Conservation (phyloP, 1,140 invertebrate genomes). For the Drepana arcuata region DNA sequence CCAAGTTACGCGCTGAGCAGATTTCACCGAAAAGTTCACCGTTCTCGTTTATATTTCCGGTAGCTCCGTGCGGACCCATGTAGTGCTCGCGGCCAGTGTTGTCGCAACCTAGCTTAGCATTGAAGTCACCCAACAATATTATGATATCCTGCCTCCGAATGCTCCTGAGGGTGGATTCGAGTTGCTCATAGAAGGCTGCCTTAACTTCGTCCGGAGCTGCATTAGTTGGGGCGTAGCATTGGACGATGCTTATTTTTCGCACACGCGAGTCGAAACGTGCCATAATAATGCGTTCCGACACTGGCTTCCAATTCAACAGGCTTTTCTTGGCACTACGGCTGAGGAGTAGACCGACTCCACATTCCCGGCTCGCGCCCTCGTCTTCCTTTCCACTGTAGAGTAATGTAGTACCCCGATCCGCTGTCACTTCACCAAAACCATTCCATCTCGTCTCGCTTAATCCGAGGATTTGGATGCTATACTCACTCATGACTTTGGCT, state of each 20-base stretch:
- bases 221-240: constrained; percentile 9
- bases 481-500: constrained; percentile 13
- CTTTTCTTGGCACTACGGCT: constrained; percentile 7
- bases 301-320: constrained; percentile 13
- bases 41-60: constrained; percentile 11
- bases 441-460: constrained; percentile 16
- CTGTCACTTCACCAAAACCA: constrained; percentile 11
- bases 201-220: not conserved
- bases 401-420: no score
- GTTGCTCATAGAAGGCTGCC: no score
- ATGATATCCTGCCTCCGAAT: no score
- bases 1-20: constrained; percentile 9
- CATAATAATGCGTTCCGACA: constrained; percentile 16
- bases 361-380: constrained; percentile 8
- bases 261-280: constrained; percentile 12
- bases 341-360: no score
- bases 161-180: no score
- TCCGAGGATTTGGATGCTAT: constrained; percentile 15
- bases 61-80: no score
- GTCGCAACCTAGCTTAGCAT: no score
- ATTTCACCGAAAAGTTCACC: constrained; percentile 13
- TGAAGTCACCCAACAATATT: no score
- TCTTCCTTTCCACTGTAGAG: no score
- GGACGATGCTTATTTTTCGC: constrained; percentile 11
- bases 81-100: no score